A percentile compares a stretch with the other conserved stretches of the same genome.
Evolutionary conservation across 2,113 vertebrate species (phyloP).

Genomic region (Aythya baeri): DNA sequence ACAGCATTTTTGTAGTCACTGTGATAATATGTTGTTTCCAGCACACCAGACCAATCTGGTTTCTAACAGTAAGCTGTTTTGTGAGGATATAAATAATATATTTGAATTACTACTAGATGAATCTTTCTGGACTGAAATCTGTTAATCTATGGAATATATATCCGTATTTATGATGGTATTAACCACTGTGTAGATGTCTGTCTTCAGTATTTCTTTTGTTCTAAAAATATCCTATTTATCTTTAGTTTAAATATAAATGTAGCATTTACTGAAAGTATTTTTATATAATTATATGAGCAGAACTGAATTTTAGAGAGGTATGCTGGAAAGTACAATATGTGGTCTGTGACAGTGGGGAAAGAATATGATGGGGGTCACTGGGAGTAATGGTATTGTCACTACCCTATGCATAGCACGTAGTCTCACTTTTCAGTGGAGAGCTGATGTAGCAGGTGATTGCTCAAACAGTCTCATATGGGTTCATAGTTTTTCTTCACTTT

Average conservation of each 20-base stretch:
- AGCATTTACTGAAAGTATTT: background rate
- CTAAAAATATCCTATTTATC: background rate
- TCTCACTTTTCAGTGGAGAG: background rate
- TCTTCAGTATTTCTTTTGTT: background rate
- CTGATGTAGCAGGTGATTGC: background rate
- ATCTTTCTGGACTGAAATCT: slow-evolving; percentile 20
- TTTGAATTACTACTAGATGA: background rate
- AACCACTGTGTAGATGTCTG: background rate
- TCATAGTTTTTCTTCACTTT: background rate
- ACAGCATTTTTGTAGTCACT: background rate
- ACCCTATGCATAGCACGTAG: background rate
- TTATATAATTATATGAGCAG: background rate
- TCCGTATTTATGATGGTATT: background rate
- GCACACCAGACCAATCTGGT: background rate
- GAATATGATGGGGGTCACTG: background rate
- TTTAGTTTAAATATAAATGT: background rate
- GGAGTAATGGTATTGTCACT: background rate
- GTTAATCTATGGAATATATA: background rate
- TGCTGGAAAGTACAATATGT: background rate
- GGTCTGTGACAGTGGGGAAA: background rate
- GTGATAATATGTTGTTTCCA: background rate
- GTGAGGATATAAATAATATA: slow-evolving; percentile 18
- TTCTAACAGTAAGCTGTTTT: slow-evolving; percentile 16
- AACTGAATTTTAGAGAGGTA: background rate
- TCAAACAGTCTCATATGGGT: background rate